Percentiles rank a stretch among this genome's conserved stretches.
phyloP scores from a whole-genome alignment of 1,140 invertebrate genomes.

The Cataglyphis hispanica region DNA sequence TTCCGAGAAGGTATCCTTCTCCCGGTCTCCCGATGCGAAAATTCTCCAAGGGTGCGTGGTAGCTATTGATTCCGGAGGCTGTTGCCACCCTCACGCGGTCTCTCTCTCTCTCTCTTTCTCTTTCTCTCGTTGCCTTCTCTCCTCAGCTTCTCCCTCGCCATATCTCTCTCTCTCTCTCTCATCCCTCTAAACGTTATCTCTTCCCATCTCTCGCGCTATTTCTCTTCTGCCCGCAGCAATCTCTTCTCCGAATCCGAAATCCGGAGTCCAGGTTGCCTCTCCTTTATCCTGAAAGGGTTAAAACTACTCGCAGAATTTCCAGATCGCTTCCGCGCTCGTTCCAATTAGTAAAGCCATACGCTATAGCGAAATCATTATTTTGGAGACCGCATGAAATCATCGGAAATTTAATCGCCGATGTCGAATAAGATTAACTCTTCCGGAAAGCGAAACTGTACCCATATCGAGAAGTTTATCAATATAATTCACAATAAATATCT shows the following conservation, averaged over 20 bases:
- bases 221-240: slow-evolving; percentile 48
- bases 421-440: neutral
- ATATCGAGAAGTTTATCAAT: neutral
- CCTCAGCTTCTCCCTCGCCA: slow-evolving; percentile 44
- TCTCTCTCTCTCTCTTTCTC: slow-evolving; percentile 55
- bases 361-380: slow-evolving; percentile 48
- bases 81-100: slow-evolving; percentile 69
- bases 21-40: slow-evolving; percentile 75
- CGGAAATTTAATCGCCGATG: slow-evolving; percentile 44
- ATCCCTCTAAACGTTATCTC: slow-evolving; percentile 55
- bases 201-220: slow-evolving; percentile 52
- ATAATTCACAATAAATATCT: neutral
- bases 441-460: neutral
- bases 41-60: slow-evolving; percentile 81
- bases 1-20: slow-evolving; percentile 20
- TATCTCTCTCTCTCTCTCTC: slow-evolving; percentile 21
- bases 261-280: slow-evolving; percentile 52
- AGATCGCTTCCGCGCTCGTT: slow-evolving; percentile 58
- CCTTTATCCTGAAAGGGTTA: slow-evolving; percentile 63
- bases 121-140: slow-evolving; percentile 40
- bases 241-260: slow-evolving; percentile 70
- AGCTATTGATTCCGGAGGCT: slow-evolving; percentile 81
- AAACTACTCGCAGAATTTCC: slow-evolving; percentile 60
- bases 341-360: slow-evolving; percentile 58
- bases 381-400: slow-evolving; percentile 19